Conservation (phyloP, 2,797 vertebrate species). For the Sebastes itinus region DNA sequence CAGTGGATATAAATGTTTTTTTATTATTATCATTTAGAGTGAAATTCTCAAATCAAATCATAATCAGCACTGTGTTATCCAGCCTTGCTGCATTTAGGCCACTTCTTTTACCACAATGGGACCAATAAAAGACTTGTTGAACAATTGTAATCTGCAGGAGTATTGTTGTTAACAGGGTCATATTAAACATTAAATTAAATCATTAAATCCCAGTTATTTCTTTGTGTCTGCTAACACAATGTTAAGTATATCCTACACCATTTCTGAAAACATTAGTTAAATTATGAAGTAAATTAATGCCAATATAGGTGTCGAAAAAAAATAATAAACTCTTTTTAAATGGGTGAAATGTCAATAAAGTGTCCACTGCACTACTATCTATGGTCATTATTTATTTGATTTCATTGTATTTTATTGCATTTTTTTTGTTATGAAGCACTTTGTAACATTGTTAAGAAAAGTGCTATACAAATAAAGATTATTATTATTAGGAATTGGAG, state of each 20-base stretch:
- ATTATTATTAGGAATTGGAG: neutral
- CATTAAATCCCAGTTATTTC: neutral
- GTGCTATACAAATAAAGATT: neutral
- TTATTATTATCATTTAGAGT: neutral
- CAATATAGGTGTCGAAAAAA: neutral
- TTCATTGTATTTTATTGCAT: too few species aligned
- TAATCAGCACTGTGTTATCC: neutral
- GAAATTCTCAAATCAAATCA: neutral
- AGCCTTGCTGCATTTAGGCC: neutral
- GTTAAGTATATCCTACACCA: neutral
- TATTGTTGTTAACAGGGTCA: neutral
- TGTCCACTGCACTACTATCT: neutral
- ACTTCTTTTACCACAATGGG: neutral
- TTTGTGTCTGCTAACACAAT: neutral
- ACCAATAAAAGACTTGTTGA: slow-evolving; percentile 9
- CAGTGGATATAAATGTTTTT: neutral
- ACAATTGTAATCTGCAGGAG: neutral
- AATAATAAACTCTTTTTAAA: neutral
- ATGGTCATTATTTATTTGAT: neutral
- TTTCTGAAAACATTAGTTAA: neutral
- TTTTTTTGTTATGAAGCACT: too few species aligned
- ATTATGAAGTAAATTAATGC: neutral
- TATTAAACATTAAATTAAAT: neutral
- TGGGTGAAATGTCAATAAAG: neutral
- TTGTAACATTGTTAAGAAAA: too few species aligned